Evolutionary conservation across 1,140 invertebrate genomes (phyloP).

Genomic region (Scaptomyza montana): DNA sequence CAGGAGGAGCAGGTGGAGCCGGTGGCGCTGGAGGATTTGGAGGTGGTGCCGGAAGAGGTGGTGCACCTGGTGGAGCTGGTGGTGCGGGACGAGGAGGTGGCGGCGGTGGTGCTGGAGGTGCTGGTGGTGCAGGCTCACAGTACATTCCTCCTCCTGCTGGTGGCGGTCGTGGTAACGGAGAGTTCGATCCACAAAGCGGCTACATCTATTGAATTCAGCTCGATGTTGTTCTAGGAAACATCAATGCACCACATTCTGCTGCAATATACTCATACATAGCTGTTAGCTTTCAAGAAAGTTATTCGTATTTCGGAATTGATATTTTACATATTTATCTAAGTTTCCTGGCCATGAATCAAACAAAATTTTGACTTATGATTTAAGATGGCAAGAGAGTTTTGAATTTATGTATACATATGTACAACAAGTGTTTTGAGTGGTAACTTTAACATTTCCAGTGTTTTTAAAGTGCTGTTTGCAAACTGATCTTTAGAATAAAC

Average conservation of each 20-base stretch:
- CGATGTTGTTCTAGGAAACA: slow-evolving; percentile 36
- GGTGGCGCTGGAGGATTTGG: slow-evolving; percentile 23
- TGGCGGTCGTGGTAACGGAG: slow-evolving; percentile 73
- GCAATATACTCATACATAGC: slow-evolving; percentile 55
- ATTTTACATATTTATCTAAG: slow-evolving; percentile 35
- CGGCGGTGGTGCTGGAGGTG: slow-evolving; percentile 44
- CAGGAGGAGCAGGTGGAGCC: slow-evolving; percentile 4
- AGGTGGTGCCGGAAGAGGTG: slow-evolving; percentile 52
- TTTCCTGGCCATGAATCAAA: not conserved
- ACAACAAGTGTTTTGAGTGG: slow-evolving; percentile 29
- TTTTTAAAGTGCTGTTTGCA: not conserved
- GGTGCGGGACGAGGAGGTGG: slow-evolving; percentile 49
- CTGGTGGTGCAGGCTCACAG: slow-evolving; percentile 57
- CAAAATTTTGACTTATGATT: slow-evolving; percentile 34
- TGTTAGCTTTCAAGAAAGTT: slow-evolving; percentile 14
- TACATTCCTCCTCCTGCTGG: slow-evolving; percentile 68
- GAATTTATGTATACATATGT: not conserved
- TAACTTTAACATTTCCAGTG: not conserved
- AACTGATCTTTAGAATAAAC: slow-evolving; percentile 8
- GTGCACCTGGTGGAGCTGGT: slow-evolving; percentile 72
- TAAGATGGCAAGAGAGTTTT: slow-evolving; percentile 24
- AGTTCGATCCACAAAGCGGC: slow-evolving; percentile 79
- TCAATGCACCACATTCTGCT: slow-evolving; percentile 67
- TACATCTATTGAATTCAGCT: slow-evolving; percentile 70
- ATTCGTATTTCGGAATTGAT: not conserved